These are phyloP conservation scores for Arvicanthis niloticus DNA, from an alignment of 2,113 vertebrate species.

Conservation along the genomic window DNA sequence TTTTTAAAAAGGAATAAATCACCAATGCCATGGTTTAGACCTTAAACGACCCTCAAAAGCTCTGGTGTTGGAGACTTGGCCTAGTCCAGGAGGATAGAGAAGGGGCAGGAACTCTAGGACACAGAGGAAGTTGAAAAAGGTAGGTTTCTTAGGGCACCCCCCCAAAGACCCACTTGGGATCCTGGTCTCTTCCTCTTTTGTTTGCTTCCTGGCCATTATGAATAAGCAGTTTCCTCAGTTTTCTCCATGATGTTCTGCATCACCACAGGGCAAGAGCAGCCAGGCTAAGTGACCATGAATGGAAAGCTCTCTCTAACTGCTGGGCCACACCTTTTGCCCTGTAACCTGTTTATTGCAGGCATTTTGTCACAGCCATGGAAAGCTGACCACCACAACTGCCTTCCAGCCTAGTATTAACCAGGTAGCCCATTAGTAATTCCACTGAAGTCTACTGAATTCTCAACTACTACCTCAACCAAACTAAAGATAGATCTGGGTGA, in stretches of 20 bases:
- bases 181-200: background rate
- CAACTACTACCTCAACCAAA: background rate
- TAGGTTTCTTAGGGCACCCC: background rate
- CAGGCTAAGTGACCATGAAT: background rate
- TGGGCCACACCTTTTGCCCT: background rate
- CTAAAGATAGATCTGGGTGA: background rate
- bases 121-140: background rate
- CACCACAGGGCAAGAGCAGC: background rate
- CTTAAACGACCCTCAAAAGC: background rate
- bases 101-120: background rate
- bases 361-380: background rate
- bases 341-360: background rate
- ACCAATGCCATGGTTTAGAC: background rate
- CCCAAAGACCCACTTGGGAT: background rate
- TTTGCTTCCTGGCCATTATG: background rate
- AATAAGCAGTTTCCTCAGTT: background rate
- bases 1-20: background rate
- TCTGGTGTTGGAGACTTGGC: background rate
- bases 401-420: background rate
- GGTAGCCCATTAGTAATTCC: background rate
- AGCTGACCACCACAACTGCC: background rate
- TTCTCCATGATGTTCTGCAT: too few relatives aligned
- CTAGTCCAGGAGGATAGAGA: background rate
- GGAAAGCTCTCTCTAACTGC: background rate
- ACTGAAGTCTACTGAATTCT: background rate